Percentiles rank a stretch among this genome's conserved stretches.
These are phyloP conservation scores for Patella vulgata DNA, from an alignment of 1,140 invertebrate genomes.

Conservation along the genomic window DNA sequence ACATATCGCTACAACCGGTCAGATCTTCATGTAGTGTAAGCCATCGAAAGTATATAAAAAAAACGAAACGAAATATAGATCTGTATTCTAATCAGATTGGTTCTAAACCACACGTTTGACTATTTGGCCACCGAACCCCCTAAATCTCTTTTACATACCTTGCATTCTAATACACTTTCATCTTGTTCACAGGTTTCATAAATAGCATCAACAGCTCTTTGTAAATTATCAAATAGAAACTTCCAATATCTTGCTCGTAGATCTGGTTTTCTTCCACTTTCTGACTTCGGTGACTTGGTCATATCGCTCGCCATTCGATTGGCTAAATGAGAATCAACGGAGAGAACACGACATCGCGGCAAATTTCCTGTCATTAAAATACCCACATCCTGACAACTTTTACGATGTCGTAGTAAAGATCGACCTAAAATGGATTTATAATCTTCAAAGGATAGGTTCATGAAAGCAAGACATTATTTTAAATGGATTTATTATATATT, in stretches of 20 bases:
- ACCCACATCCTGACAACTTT: constrained; percentile 5
- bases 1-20: too few species aligned
- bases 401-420: constrained; percentile 18
- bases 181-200: constrained; percentile 75
- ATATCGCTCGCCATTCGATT: constrained; percentile 34
- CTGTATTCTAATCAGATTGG: too few species aligned
- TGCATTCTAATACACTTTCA: constrained; percentile 74
- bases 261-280: constrained; percentile 68
- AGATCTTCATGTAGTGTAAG: too few species aligned
- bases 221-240: constrained; percentile 91
- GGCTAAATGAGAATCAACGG: constrained; percentile 21
- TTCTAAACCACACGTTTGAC: too few species aligned
- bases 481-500: too few species aligned
- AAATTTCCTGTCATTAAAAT: constrained; percentile 21
- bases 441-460: too few species aligned
- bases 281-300: constrained; percentile 56
- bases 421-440: constrained; percentile 1
- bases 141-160: too few species aligned
- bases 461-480: too few species aligned
- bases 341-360: constrained; percentile 17
- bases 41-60: too few species aligned
- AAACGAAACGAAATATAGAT: too few species aligned
- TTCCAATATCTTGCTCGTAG: constrained; percentile 93
- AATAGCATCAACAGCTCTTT: constrained; percentile 83
- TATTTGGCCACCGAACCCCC: too few species aligned